Conservation (phyloP, 37 sponge, comb jelly and placozoan species). For the Chondrosia reniformis region DNA sequence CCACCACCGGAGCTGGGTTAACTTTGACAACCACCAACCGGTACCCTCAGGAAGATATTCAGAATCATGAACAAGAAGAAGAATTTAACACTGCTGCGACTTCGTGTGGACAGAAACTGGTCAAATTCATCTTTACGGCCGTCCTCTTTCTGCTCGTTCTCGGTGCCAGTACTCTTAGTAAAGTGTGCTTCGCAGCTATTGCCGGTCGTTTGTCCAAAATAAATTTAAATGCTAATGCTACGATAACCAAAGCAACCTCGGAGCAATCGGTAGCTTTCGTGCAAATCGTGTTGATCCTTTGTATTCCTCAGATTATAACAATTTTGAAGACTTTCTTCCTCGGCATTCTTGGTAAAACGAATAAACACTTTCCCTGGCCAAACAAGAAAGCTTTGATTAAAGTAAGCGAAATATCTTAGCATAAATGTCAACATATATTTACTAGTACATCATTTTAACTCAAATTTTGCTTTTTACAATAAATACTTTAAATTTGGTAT, state of each 20-base stretch:
- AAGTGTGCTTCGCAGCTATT: not conserved
- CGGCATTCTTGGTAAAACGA: conserved; percentile 1
- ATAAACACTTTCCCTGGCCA: conserved; percentile 14
- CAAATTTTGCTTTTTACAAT: too few relatives aligned
- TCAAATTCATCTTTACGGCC: not conserved
- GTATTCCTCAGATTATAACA: not conserved
- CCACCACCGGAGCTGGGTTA: too few relatives aligned
- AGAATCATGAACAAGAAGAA: not conserved
- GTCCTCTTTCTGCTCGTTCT: not conserved
- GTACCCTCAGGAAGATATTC: too few relatives aligned
- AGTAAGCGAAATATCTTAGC: not conserved
- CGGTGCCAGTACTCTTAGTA: not conserved
- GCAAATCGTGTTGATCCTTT: not conserved
- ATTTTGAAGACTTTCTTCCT: conserved; percentile 13
- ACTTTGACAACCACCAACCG: too few relatives aligned
- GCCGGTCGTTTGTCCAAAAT: not conserved
- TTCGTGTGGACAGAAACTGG: too few relatives aligned
- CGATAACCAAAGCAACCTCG: not conserved
- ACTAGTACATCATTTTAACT: too few relatives aligned
- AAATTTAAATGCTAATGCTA: not conserved
- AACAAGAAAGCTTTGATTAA: not conserved
- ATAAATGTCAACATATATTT: too few relatives aligned
- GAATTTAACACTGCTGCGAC: too few relatives aligned
- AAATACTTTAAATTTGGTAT: too few relatives aligned
- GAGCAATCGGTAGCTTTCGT: conserved; percentile 3